Evolutionary conservation across 1,140 invertebrate species (phyloP), one percentile per base, ranked within the genome.

Genomic region (Gonioctena quinquepunctata): DNA sequence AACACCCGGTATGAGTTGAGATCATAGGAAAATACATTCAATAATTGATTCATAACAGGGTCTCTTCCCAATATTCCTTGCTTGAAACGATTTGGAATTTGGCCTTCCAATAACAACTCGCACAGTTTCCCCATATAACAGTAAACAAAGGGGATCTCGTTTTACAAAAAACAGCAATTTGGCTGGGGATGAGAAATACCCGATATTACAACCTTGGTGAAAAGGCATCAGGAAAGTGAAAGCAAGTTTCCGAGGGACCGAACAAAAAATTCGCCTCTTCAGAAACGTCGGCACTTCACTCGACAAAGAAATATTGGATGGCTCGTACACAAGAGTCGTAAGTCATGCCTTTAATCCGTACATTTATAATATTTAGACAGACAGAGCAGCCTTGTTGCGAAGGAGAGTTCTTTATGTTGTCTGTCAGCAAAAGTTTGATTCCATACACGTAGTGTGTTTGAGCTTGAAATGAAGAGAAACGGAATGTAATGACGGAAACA

Each of bases 351-450:
- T 66, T 73, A 73, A 73, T 73, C 71, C 71, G 69, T 73, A 73
- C 71, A 73, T 73, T 73, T 66, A 73, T 73, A 73, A 73, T 70
- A 70, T 70, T 73, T 70, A 61, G 71, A 73, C 71, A 73, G 70
- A 64, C 70, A 66, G 33, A 52, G 48, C 21, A 25, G 63, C 63
- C 23, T 23, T 22, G 13, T 68, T 68, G 66, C 68, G 63, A 59
- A 59, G 60, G 27, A 42, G 21, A 68, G 56, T 68, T 68, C 66
- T 72, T 72, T 68, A 64, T 64, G 33, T 13, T n/a, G 16, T 42
- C 13, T 11, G 33, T 42, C 33, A 2, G 33, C 33, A 13, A 11
- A 42, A 42, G 33, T 42, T 11, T 42, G 33, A 42, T 13, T 42
- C 16, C 1, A 3, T 42, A 42, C 33, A 4, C 16, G 33, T 42